These are phyloP conservation scores for Corythoichthys intestinalis DNA, from an alignment of 2,113 vertebrate genomes.

Conservation along the genomic window DNA sequence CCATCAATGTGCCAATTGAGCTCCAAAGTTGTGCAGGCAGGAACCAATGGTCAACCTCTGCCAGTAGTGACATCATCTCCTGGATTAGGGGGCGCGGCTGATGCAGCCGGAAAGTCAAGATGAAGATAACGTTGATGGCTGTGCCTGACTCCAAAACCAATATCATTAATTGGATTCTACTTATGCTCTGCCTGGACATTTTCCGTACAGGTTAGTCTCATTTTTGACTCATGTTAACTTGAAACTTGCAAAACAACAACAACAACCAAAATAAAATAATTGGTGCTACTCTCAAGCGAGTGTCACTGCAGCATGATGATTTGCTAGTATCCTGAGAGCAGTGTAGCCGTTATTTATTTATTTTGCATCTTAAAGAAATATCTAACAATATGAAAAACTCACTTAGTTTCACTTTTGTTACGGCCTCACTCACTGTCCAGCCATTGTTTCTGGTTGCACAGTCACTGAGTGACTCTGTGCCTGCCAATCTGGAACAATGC, in stretches of 20 bases:
- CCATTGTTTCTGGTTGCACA: constrained; percentile 49
- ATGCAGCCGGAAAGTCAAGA: constrained; percentile 77
- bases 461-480: constrained; percentile 61
- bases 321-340: no score
- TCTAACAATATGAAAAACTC: no score
- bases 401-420: no score
- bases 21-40: neutral
- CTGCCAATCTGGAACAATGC: constrained; percentile 68
- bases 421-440: no score
- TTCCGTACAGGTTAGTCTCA: constrained; percentile 76
- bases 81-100: constrained; percentile 46
- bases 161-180: constrained; percentile 54
- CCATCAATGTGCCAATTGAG: no score
- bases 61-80: neutral
- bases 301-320: neutral
- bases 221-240: neutral
- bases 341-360: no score
- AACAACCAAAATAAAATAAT: neutral
- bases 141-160: constrained; percentile 63
- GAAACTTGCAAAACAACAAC: neutral
- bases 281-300: neutral
- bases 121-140: constrained; percentile 76
- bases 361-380: no score
- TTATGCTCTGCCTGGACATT: constrained; percentile 65
- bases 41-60: neutral